Evolutionary conservation across 2,113 vertebrate genomes (phyloP), one percentile per base, ranked within the genome.

Genomic region (Leptosomus discolor): DNA sequence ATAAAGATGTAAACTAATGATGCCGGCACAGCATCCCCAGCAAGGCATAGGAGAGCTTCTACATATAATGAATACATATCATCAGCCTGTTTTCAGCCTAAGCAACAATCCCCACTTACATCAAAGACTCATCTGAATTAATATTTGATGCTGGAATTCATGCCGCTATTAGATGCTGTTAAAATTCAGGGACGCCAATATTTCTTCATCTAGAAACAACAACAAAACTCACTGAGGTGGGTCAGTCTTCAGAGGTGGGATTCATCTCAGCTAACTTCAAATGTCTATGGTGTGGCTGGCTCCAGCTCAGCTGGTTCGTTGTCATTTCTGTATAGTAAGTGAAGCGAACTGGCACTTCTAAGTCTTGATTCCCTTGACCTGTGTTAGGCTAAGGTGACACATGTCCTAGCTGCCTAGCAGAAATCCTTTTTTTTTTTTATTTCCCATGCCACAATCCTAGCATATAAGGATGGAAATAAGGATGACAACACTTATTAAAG

Each of bases 61-160:
- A 58, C 34, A 45, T 82, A 81, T 84, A 85, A 88, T 87, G 76
- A 94, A 94, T 89, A 77, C 57, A 64, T 74, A 92, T 86, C 46
- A 96, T 75, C 83, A 87, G 51, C 27, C 80, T 71, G 57, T 92
- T 92, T 96, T 89, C 83, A 94, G 48, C 73, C 41, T 85, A 71
- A 85, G 56, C 51, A 96, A 73, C 68, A 87, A 85, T 92, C 80
- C 20, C 9, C 69, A 75, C 61, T 92, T 92, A 78, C 79, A 95
- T 91, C 87, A 96, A 94, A 94, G 56, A 34, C 68, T 90, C 73
- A 61, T 92, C 69, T 94, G 80, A 97, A 95, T 95, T 85, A 95
- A 84, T 87, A 87, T 45, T 73, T 39, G 20, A 61, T 82, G 69
- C 53, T 85, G 73, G 56, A 89, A 91, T 94, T 89, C 73, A 78